These are phyloP conservation scores for Champsocephalus gunnari DNA, from an alignment of 2,797 vertebrate genomes.

Conservation along the genomic window DNA sequence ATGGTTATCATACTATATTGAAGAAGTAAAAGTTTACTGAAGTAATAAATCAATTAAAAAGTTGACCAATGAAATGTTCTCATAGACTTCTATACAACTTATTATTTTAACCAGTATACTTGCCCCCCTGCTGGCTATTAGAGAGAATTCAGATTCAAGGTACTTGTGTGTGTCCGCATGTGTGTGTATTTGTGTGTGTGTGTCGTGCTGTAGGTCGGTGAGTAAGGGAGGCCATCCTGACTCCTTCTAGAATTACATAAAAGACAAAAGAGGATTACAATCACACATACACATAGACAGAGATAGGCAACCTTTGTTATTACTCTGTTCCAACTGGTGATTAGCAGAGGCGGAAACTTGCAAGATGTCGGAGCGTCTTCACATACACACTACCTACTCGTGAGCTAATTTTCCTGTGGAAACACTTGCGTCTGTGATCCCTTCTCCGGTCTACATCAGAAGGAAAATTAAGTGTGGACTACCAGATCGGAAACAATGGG, in stretches of 20 bases:
- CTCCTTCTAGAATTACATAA: slow-evolving; percentile 66
- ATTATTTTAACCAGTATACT: too few species aligned
- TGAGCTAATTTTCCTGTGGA: slow-evolving; percentile 71
- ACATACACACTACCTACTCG: slow-evolving; percentile 39
- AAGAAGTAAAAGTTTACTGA: too few species aligned
- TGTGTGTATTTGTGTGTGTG: slow-evolving; percentile 18
- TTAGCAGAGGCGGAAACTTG: slow-evolving; percentile 64
- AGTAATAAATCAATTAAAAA: too few species aligned
- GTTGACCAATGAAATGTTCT: too few species aligned
- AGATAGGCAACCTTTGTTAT: slow-evolving; percentile 36
- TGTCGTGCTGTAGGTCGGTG: background rate
- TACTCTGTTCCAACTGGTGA: slow-evolving; percentile 50
- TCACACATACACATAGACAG: slow-evolving; percentile 22
- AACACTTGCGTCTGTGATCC: slow-evolving; percentile 46
- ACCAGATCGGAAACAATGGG: slow-evolving; percentile 29
- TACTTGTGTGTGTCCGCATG: background rate
- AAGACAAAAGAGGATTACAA: slow-evolving; percentile 46
- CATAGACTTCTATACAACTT: too few species aligned
- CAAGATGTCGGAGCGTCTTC: slow-evolving; percentile 26
- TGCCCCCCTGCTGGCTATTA: too few species aligned
- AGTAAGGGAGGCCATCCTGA: slow-evolving; percentile 23
- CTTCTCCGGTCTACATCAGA: slow-evolving; percentile 41
- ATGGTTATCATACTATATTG: too few species aligned
- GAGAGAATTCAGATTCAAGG: too few species aligned
- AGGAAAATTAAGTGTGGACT: slow-evolving; percentile 42